Conservation (phyloP, 2,113 vertebrate species). For the Miniopterus natalensis region DNA sequence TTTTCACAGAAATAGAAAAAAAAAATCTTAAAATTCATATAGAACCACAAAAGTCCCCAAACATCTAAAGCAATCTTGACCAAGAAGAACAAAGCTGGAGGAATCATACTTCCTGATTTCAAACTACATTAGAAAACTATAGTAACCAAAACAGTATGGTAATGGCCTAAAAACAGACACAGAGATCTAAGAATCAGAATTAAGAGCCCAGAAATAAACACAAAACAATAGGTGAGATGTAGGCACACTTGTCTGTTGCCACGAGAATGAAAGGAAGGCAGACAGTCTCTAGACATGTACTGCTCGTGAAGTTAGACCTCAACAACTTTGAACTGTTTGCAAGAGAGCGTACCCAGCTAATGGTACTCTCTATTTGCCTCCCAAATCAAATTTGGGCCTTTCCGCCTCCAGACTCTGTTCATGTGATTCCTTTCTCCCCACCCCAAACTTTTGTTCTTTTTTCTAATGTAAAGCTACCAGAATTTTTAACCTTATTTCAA, state of each 20-base stretch:
- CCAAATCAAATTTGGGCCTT: not conserved
- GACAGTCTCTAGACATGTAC: not conserved
- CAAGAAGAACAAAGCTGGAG: not conserved
- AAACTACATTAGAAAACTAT: not conserved
- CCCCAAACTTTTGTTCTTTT: not conserved
- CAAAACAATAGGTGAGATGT: not conserved
- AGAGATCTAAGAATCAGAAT: not conserved
- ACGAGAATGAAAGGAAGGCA: not conserved
- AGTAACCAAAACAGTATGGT: not conserved
- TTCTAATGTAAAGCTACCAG: not conserved
- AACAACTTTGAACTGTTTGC: not conserved
- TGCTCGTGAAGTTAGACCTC: not conserved
- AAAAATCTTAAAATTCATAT: not conserved
- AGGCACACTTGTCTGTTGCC: not conserved
- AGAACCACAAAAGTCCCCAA: not conserved
- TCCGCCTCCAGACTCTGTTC: not conserved
- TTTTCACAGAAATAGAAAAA: constrained; percentile 5
- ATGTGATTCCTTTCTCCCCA: not conserved
- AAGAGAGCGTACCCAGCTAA: not conserved
- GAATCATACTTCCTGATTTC: not conserved
- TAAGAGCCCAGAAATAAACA: not conserved
- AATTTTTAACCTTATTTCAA: not conserved
- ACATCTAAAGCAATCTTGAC: not conserved
- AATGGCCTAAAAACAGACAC: not conserved
- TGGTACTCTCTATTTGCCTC: not conserved